Evolutionary conservation across 2,888 invertebrate genomes (phyloP).

Genomic region (Labia minor): DNA sequence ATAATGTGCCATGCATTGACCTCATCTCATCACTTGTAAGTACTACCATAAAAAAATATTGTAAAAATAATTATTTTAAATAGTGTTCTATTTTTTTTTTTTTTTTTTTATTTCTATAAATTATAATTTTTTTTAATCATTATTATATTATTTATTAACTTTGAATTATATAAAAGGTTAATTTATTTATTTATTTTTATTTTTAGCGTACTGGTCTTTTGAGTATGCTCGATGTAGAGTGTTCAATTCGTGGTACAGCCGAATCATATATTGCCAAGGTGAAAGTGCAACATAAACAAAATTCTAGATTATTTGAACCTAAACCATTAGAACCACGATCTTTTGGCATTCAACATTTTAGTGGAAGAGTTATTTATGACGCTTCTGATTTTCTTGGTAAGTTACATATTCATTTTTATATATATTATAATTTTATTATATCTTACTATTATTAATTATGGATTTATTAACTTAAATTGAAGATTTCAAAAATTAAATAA

Average conservation of each 20-base stretch:
- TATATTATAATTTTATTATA: too few species aligned
- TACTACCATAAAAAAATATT: slow-evolving; percentile 20
- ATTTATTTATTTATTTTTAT: slow-evolving; percentile 19
- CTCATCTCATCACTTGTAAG: slow-evolving; percentile 76
- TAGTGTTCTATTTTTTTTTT: too few species aligned
- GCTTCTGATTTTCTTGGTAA: slow-evolving; percentile 68
- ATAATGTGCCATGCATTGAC: slow-evolving; percentile 92
- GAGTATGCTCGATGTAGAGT: slow-evolving; percentile 85
- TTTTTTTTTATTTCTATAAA: too few species aligned
- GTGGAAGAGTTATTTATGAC: slow-evolving; percentile 76
- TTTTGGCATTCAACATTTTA: slow-evolving; percentile 87
- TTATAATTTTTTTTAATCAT: too few species aligned
- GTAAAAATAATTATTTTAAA: too few species aligned
- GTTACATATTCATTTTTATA: slow-evolving; percentile 17
- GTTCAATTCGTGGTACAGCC: slow-evolving; percentile 68
- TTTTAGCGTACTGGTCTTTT: slow-evolving; percentile 70
- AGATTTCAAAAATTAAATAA: background rate
- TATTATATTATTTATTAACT: too few species aligned
- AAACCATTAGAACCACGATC: slow-evolving; percentile 67
- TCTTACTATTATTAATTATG: too few species aligned
- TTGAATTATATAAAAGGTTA: too few species aligned
- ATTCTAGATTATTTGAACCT: slow-evolving; percentile 68
- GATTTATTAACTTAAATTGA: slow-evolving; percentile 14
- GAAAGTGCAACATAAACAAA: slow-evolving; percentile 69
- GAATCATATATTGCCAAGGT: slow-evolving; percentile 73